Percentiles rank a stretch among this genome's conserved stretches.
Conservation (phyloP, 2,797 vertebrate species). For the Rhodeus uyekii region DNA sequence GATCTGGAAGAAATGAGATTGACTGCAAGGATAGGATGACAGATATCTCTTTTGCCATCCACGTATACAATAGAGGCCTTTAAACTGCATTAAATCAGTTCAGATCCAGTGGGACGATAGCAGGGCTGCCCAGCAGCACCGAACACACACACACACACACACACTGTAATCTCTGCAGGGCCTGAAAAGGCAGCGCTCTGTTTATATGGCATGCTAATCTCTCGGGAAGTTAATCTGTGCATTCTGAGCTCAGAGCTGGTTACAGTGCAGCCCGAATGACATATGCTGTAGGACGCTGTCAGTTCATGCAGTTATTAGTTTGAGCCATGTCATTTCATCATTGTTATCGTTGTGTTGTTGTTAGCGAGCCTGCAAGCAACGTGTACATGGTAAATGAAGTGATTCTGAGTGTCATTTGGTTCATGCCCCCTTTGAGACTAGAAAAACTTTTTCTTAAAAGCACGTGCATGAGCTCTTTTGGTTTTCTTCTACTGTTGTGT, state of each 20-base stretch:
- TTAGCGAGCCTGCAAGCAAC: not conserved
- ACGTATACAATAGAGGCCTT: not conserved
- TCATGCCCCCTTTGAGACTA: not conserved
- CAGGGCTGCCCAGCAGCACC: not conserved
- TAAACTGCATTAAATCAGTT: conserved; percentile 11
- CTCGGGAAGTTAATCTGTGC: not conserved
- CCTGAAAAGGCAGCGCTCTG: not conserved
- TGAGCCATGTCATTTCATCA: not conserved
- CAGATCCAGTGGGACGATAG: not conserved
- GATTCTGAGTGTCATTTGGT: not conserved
- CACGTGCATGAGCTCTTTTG: not conserved
- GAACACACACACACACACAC: not conserved
- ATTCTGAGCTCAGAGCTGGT: conserved; percentile 4
- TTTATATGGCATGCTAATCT: not conserved
- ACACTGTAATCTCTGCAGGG: not conserved
- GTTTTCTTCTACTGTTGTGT: too few species aligned
- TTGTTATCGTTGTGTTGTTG: not conserved
- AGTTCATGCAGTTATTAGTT: not conserved
- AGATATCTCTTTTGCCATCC: conserved; percentile 24
- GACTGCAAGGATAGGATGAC: conserved; percentile 9
- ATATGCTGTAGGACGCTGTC: conserved; percentile 8
- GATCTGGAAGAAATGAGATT: conserved; percentile 5
- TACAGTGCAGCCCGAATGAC: not conserved
- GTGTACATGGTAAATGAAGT: not conserved
- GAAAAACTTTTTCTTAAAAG: not conserved